Conservation (phyloP, 2,797 vertebrate species). For the Sarcophilus harrisii region DNA sequence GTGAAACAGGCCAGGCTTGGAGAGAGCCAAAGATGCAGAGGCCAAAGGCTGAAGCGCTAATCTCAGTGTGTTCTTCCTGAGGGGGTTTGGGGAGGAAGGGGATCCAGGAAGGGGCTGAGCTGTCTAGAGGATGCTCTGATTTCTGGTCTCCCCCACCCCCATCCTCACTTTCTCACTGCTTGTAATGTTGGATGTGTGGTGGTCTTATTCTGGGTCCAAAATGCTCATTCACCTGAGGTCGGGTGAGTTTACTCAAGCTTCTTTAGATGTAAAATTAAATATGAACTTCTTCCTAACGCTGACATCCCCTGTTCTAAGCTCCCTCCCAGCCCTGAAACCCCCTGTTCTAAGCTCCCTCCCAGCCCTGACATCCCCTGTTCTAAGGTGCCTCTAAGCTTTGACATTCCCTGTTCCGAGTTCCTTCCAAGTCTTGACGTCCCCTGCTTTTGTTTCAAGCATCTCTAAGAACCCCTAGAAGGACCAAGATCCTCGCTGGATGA, state of each 20-base stretch:
- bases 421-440: not conserved
- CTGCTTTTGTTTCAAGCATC: not conserved
- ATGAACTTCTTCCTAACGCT: not conserved
- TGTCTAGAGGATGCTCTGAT: not conserved
- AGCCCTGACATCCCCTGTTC: no score
- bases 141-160: not conserved
- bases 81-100: not conserved
- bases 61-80: not conserved
- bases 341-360: not conserved
- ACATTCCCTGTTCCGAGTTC: not conserved
- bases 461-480: not conserved
- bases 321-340: not conserved
- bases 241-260: not conserved
- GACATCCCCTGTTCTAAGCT: not conserved
- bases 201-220: not conserved
- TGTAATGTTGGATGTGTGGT: not conserved
- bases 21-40: not conserved
- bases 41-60: fast-evolving
- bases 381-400: no score
- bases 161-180: not conserved
- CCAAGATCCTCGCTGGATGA: fast-evolving
- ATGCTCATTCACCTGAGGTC: not conserved
- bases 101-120: not conserved
- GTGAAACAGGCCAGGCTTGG: not conserved
- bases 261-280: not conserved